A percentile compares a stretch with the other conserved stretches of the same genome.
These are phyloP conservation scores for Pseudomyrmex concolor DNA, from an alignment of 1,140 invertebrate species.

Conservation along the genomic window DNA sequence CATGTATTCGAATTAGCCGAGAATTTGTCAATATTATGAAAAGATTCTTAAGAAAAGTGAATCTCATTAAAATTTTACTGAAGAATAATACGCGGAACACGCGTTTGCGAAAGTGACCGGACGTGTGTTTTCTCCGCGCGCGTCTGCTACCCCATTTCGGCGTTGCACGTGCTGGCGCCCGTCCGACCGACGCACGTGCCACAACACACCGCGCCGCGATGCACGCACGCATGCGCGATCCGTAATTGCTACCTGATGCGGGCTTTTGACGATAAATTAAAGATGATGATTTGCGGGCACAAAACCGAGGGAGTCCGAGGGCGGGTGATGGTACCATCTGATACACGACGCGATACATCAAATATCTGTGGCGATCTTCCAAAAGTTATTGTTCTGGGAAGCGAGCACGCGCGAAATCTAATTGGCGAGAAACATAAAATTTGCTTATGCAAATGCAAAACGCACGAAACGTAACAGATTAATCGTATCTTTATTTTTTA, in stretches of 20 bases:
- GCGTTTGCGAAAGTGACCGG: slow-evolving; percentile 28
- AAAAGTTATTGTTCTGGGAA: slow-evolving; percentile 45
- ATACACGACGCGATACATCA: slow-evolving; percentile 33
- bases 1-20: neutral
- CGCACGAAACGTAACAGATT: neutral
- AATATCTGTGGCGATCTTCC: slow-evolving; percentile 27
- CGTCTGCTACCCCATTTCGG: slow-evolving; percentile 25
- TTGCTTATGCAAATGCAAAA: slow-evolving; percentile 22
- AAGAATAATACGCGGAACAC: neutral
- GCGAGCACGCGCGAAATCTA: slow-evolving; percentile 35
- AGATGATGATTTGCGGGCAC: slow-evolving; percentile 50
- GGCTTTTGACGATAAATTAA: slow-evolving; percentile 68
- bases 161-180: slow-evolving; percentile 52
- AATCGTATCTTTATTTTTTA: neutral
- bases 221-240: slow-evolving; percentile 36
- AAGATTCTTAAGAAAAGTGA: neutral
- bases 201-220: slow-evolving; percentile 9
- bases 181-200: slow-evolving; percentile 57
- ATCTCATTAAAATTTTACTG: slow-evolving; percentile 34
- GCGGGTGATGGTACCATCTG: neutral
- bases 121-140: slow-evolving; percentile 7
- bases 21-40: neutral
- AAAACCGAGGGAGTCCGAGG: slow-evolving; percentile 6
- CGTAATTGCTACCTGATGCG: slow-evolving; percentile 69
- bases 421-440: slow-evolving; percentile 1